Conservation (phyloP, 1,140 invertebrate genomes). For the Homalodisca vitripennis region DNA sequence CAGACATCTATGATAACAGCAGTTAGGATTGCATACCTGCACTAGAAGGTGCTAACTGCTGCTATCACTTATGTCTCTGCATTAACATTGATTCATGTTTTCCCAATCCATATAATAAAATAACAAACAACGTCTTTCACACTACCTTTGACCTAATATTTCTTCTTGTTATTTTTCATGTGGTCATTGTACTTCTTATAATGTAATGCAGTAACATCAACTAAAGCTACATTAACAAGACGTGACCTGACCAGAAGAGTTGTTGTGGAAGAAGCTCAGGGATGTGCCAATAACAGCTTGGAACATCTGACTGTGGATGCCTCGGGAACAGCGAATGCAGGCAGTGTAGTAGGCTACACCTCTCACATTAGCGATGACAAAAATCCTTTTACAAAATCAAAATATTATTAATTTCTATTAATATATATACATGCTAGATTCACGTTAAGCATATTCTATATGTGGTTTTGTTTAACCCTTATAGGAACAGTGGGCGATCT, state of each 20-base stretch:
- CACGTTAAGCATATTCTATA: background rate
- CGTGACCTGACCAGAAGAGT: slow-evolving; percentile 60
- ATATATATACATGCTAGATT: background rate
- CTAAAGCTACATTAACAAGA: slow-evolving; percentile 16
- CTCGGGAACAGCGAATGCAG: slow-evolving; percentile 64
- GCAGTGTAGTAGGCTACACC: slow-evolving; percentile 54
- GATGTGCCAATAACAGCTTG: slow-evolving; percentile 57
- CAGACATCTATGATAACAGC: too few species aligned
- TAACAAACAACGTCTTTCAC: too few species aligned
- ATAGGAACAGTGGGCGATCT: too few species aligned
- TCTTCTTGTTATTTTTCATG: background rate
- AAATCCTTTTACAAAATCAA: background rate
- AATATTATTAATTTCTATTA: too few species aligned
- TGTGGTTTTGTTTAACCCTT: too few species aligned
- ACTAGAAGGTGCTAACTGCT: too few species aligned
- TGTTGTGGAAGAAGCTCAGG: slow-evolving; percentile 67
- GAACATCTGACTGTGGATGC: slow-evolving; percentile 67
- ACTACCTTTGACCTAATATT: background rate
- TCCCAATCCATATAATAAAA: too few species aligned
- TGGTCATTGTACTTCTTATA: background rate
- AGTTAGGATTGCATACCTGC: too few species aligned
- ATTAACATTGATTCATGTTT: too few species aligned
- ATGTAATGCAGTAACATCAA: too few species aligned
- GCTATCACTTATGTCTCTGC: too few species aligned
- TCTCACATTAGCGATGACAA: background rate